A percentile compares a stretch with the other conserved stretches of the same genome.
phyloP scores from a whole-genome alignment of 2,888 invertebrate species.

The Cephus rjabovi region DNA sequence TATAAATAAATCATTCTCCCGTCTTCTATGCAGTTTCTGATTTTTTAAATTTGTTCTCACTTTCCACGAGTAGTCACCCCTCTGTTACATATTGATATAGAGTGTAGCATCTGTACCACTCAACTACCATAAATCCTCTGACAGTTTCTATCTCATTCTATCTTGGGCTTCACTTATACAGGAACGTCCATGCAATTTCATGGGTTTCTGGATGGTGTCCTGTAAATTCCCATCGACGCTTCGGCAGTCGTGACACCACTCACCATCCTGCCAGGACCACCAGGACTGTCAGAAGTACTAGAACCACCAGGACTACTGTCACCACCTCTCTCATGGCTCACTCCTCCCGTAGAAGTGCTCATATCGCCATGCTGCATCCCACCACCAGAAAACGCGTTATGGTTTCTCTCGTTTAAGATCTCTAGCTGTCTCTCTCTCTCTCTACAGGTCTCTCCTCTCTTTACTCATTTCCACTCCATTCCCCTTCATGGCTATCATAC shows the following conservation, averaged over 20 bases:
- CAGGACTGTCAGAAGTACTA: background rate
- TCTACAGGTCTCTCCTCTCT: background rate
- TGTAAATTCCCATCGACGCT: conserved; percentile 57
- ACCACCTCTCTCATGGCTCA: conserved; percentile 62
- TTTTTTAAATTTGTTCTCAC: background rate
- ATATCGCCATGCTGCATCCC: conserved; percentile 51
- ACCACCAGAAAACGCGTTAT: conserved; percentile 58
- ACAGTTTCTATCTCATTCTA: background rate
- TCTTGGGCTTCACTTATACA: conserved; percentile 25
- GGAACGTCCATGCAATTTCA: conserved; percentile 60
- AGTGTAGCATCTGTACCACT: background rate
- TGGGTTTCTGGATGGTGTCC: conserved; percentile 61
- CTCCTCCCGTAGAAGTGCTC: conserved; percentile 57
- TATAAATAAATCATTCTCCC: background rate
- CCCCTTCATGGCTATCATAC: background rate
- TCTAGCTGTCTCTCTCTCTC: background rate
- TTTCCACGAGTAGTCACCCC: background rate
- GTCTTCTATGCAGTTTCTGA: background rate
- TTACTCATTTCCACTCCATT: background rate
- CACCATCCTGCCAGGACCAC: conserved; percentile 18
- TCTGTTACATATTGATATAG: background rate
- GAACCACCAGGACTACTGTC: conserved; percentile 57
- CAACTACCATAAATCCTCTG: background rate
- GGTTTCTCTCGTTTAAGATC: conserved; percentile 58
- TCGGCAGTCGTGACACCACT: conserved; percentile 49